These are phyloP conservation scores for Sebastes elongatus DNA, from an alignment of 2,797 vertebrate species.

Conservation along the genomic window DNA sequence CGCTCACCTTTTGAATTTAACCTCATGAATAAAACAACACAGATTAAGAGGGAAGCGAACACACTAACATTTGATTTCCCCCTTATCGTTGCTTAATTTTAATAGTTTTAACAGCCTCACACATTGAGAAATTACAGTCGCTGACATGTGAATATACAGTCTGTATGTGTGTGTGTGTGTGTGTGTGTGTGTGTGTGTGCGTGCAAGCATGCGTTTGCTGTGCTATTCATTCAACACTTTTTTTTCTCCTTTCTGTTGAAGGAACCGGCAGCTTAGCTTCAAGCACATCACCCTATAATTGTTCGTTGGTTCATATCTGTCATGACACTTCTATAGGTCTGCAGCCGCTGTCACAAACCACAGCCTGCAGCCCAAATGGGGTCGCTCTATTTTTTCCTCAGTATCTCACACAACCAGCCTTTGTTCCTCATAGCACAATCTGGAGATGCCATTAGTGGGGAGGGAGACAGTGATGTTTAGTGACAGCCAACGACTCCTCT, in stretches of 20 bases:
- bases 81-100: constrained; percentile 12
- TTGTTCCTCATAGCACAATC: constrained; percentile 81
- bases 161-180: background rate
- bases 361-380: constrained; percentile 70
- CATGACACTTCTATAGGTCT: constrained; percentile 71
- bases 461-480: constrained; percentile 81
- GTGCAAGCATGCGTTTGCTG: background rate
- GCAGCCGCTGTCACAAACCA: constrained; percentile 64
- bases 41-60: background rate
- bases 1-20: constrained; percentile 47
- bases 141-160: background rate
- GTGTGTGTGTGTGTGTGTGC: background rate
- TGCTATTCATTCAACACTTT: constrained; percentile 34
- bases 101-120: constrained; percentile 11
- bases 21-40: constrained; percentile 55
- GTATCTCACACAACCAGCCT: constrained; percentile 71
- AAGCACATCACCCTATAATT: constrained; percentile 71
- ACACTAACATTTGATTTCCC: constrained; percentile 22
- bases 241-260: constrained; percentile 23
- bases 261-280: constrained; percentile 52
- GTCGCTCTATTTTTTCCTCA: constrained; percentile 57
- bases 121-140: background rate
- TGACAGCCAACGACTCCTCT: constrained; percentile 81
- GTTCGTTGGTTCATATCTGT: constrained; percentile 71
- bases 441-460: constrained; percentile 83